Evolutionary conservation across 92 coral and sea anemone species (phyloP).

Genomic region (Parazoanthus atlanticus): DNA sequence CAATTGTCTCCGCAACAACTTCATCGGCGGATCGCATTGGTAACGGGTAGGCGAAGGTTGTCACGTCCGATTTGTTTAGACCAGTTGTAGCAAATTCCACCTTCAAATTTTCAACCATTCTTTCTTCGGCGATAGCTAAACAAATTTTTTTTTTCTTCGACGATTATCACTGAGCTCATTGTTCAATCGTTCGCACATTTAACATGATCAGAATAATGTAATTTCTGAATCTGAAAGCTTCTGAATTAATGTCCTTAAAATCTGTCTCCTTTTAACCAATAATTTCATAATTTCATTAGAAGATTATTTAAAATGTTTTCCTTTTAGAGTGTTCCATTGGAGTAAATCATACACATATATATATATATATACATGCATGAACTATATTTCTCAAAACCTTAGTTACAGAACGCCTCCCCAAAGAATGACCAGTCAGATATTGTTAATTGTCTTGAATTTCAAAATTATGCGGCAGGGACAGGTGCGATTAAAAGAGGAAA

Average conservation of each 20-base stretch:
- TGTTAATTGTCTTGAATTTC: neutral
- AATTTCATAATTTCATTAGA: neutral
- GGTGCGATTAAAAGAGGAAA: neutral
- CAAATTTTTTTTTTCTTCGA: neutral
- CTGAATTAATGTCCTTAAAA: neutral
- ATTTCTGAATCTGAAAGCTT: no score
- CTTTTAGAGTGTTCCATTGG: neutral
- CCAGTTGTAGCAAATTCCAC: neutral
- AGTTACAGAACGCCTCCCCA: neutral
- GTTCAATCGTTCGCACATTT: neutral
- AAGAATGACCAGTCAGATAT: neutral
- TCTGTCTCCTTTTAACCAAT: neutral
- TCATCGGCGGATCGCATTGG: conserved; percentile 49
- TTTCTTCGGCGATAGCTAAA: neutral
- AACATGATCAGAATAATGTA: neutral
- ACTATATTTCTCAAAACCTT: neutral
- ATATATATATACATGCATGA: neutral
- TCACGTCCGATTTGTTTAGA: neutral
- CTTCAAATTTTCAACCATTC: conserved; percentile 7
- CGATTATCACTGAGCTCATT: neutral
- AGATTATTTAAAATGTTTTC: neutral
- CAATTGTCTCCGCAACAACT: conserved; percentile 63
- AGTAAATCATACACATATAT: neutral
- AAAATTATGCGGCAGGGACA: conserved; percentile 12
- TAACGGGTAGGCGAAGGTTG: conserved; percentile 50